Evolutionary conservation across 2,797 vertebrate genomes (phyloP).

Genomic region (Coranthus polyacanthus): DNA sequence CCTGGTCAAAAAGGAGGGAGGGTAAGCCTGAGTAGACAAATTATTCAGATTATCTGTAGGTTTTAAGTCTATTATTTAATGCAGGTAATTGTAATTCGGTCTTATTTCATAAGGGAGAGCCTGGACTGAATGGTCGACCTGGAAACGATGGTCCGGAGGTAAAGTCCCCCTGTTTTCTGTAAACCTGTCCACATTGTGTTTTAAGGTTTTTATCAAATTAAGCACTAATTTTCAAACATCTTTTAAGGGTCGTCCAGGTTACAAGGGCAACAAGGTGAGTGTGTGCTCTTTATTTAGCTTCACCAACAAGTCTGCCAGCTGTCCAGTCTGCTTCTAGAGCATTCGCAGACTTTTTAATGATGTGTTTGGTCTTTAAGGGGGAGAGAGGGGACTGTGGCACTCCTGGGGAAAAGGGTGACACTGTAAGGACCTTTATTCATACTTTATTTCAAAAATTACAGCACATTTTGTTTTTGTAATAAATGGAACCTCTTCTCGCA

Average conservation of each 20-base stretch:
- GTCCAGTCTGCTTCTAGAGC: not conserved
- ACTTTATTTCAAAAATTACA: not conserved
- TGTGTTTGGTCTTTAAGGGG: conserved; percentile 82
- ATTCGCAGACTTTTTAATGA: not conserved
- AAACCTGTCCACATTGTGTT: not conserved
- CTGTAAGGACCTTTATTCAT: conserved; percentile 76
- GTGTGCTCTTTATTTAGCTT: not conserved
- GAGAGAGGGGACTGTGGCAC: conserved; percentile 90
- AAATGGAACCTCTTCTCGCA: conserved; percentile 57
- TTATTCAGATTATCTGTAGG: not conserved
- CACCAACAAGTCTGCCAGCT: not conserved
- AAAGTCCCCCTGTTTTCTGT: not conserved
- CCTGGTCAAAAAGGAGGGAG: conserved; percentile 74
- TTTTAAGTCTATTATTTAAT: conserved; percentile 2
- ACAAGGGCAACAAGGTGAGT: conserved; percentile 90
- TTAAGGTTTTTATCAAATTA: not conserved
- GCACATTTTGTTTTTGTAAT: conserved; percentile 14
- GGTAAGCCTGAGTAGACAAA: conserved; percentile 54
- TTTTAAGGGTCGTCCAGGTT: conserved; percentile 86
- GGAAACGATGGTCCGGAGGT: conserved; percentile 88
- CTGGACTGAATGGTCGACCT: conserved; percentile 82
- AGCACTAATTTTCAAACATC: conserved; percentile 10
- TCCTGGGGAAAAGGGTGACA: conserved; percentile 89
- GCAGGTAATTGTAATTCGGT: conserved; percentile 2
- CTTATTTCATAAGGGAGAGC: conserved; percentile 81